Conservation (phyloP, 2,888 invertebrate species). For the Apantesis nais region DNA sequence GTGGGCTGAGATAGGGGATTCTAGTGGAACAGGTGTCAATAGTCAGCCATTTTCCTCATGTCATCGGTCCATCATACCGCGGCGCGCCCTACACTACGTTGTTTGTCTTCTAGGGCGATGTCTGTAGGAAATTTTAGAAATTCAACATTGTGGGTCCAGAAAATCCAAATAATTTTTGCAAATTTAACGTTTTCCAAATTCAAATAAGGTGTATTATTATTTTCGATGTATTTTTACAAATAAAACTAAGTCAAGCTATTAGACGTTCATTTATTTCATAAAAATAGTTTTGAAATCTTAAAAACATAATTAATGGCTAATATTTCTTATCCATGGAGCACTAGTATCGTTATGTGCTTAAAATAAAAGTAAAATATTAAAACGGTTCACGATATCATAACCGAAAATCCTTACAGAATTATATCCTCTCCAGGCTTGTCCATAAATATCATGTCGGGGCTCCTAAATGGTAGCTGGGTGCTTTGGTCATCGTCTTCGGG, state of each 20-base stretch:
- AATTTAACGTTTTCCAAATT: too few species aligned
- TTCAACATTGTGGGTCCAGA: too few species aligned
- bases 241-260: background rate
- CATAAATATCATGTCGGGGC: background rate
- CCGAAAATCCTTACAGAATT: background rate
- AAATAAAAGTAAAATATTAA: background rate
- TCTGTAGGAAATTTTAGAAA: too few species aligned
- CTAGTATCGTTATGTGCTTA: background rate
- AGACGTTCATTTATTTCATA: background rate
- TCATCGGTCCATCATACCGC: too few species aligned
- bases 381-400: background rate
- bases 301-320: background rate
- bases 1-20: too few species aligned
- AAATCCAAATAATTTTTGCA: too few species aligned
- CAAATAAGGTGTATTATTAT: too few species aligned
- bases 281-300: slow-evolving; percentile 1
- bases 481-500: background rate
- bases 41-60: too few species aligned
- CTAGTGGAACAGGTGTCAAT: too few species aligned
- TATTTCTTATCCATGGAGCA: background rate
- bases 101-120: too few species aligned
- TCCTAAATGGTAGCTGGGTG: background rate
- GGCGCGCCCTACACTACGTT: too few species aligned
- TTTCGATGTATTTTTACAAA: background rate
- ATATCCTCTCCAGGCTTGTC: background rate